These are phyloP conservation scores for Melanostoma mellinum DNA, from an alignment of 2,888 invertebrate species.

Conservation along the genomic window DNA sequence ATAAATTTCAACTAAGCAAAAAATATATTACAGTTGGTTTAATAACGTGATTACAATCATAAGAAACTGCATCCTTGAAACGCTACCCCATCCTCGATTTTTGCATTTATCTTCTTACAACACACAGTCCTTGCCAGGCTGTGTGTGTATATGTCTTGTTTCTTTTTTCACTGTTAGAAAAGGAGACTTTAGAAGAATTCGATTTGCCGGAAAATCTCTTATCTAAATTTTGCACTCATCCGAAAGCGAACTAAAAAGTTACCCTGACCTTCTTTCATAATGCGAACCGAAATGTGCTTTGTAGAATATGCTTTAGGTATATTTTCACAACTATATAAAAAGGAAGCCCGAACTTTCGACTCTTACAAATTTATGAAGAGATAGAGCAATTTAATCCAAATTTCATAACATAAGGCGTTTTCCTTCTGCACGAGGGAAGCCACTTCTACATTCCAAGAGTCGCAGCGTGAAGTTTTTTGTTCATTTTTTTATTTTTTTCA, in stretches of 20 bases:
- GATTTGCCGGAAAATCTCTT: constrained; percentile 40
- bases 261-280: constrained; percentile 25
- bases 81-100: too few relatives aligned
- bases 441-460: background rate
- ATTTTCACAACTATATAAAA: constrained; percentile 25
- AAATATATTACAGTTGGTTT: too few relatives aligned
- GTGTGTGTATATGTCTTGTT: too few relatives aligned
- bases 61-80: too few relatives aligned
- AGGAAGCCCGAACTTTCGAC: constrained; percentile 37
- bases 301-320: background rate
- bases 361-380: constrained; percentile 31
- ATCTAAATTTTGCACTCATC: constrained; percentile 54
- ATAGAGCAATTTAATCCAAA: constrained; percentile 34
- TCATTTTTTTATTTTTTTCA: constrained; percentile 1
- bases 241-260: constrained; percentile 19
- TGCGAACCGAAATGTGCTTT: background rate
- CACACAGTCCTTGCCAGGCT: too few relatives aligned
- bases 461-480: constrained; percentile 4
- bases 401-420: constrained; percentile 60
- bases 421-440: constrained; percentile 17
- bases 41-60: too few relatives aligned
- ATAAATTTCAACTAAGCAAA: too few relatives aligned
- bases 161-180: too few relatives aligned
- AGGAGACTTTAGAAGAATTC: background rate
- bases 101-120: too few relatives aligned